Percentiles rank a stretch among this genome's conserved stretches.
Evolutionary conservation across 1,140 invertebrate species (phyloP).

Genomic region (Drosophila seguyi): DNA sequence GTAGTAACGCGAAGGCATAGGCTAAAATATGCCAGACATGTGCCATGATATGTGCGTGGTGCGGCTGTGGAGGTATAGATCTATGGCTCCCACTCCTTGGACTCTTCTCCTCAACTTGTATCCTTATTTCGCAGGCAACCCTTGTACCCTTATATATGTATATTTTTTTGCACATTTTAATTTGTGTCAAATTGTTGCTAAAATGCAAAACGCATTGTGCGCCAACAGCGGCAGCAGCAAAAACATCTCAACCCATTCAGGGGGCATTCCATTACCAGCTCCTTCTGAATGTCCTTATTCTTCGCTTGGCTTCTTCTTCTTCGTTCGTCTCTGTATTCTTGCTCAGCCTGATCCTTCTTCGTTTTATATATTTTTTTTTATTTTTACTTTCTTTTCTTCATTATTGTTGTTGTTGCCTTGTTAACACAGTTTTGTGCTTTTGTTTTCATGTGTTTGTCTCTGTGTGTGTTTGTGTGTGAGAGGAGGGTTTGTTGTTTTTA

Average conservation of each 20-base stretch:
- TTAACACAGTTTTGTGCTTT: slow-evolving; percentile 83
- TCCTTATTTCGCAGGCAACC: neutral
- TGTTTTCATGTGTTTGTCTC: slow-evolving; percentile 65
- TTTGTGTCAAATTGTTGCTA: slow-evolving; percentile 83
- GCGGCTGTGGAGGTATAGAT: slow-evolving; percentile 16
- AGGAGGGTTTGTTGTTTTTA: slow-evolving; percentile 51
- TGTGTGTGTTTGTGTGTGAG: slow-evolving; percentile 19
- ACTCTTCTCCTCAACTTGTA: slow-evolving; percentile 2
- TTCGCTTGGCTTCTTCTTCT: slow-evolving; percentile 20
- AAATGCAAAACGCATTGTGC: slow-evolving; percentile 81
- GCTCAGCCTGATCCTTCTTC: slow-evolving; percentile 22
- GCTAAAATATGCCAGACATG: slow-evolving; percentile 76
- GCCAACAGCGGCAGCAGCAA: slow-evolving; percentile 8
- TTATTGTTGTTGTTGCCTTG: slow-evolving; percentile 53
- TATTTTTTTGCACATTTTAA: slow-evolving; percentile 69
- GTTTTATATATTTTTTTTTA: slow-evolving; percentile 9
- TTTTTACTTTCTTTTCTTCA: slow-evolving; percentile 13
- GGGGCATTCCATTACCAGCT: slow-evolving; percentile 26
- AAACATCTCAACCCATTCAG: slow-evolving; percentile 28
- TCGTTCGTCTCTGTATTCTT: neutral
- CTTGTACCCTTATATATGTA: slow-evolving; percentile 9
- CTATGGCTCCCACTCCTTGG: slow-evolving; percentile 23
- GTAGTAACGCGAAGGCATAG: slow-evolving; percentile 5
- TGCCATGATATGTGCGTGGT: slow-evolving; percentile 49
- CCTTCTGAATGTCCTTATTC: slow-evolving; percentile 56